Base-by-base conservation (phyloP, 2,113 vertebrate genomes). In the Lasiurus cinereus region DNA sequence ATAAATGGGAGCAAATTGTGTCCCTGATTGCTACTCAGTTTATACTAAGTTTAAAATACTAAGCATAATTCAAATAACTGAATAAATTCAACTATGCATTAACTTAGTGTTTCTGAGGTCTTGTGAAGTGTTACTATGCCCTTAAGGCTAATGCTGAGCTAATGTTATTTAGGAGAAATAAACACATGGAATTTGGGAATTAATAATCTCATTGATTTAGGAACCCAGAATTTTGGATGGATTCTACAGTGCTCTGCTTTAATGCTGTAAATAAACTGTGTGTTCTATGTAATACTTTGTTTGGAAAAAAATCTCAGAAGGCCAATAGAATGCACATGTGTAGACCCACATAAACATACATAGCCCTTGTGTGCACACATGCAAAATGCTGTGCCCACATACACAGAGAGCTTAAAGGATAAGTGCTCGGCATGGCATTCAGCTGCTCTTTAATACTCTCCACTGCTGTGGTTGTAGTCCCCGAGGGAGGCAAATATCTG, bases 401-500 rank as follows among this genome's bases (percentile, higher is more conserved):
- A 52, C 88, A 90, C 64, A n/a, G 74, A n/a, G 74, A 67, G 97
- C 83, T 86, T 92, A 97, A 97, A 97, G 90, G 79, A 94, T 95
- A 97, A 97, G 94, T 95, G 95, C 84, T 97, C 93, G n/a, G 56
- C 78, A 36, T 92, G 96, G 95, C 88, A 96, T 96, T 97, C 97
- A 95, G 97, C 88, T 97, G 91, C 74, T 56, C 36, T 83, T 95
- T 98, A 98, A 98, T 98, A 98, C 91, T 2, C 48, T 97, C 92
- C 1, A 29, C 94, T 92, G 96, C 67, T 83, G 95, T 96, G 96
- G 50, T 97, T 97, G 29, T 93, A 79, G 77, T 22, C 12, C 90
- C 94, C 93, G 0, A 97, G 97, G 97, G 97, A 97, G 67, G 80
- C 91, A 98, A 96, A 97, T 95, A 94, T 97, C 97, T 93, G 97